Evolutionary conservation across 2,797 vertebrate genomes (phyloP), one percentile per base, ranked within the genome.

Genomic region (Petrocephalus sullivani): DNA sequence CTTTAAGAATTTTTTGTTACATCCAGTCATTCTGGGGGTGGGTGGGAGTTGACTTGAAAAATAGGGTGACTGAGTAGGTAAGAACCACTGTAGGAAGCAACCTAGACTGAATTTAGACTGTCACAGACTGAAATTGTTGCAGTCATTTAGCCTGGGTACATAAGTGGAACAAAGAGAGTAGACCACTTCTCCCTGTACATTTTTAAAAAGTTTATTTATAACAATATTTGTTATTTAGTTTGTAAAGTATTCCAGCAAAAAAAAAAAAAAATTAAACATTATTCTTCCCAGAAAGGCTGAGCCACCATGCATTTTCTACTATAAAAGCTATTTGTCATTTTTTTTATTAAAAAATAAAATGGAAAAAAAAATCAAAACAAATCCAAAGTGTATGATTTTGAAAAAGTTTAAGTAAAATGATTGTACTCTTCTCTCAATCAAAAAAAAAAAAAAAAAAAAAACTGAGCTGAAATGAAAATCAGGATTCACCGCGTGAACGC

Each of bases 251-350:
- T 96, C 95, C 95, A 95, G 95, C 93, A 96, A 95, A 96, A 92
- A 96, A 95, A 92, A 96, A 95, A 95, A 95, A 96, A 95, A 95
- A 95, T 21, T 53, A 95, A 96, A 96, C 92, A 92, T 91, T 92
- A 94, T 92, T 90, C 91, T 82, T 92, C 94, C 91, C 94, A 95
- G 95, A 96, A 92, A 37, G 92, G 94, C 94, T 93, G 94, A 95
- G 89, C 93, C 95, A 93, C 92, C 87, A 91, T 95, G 94, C 94
- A 94, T 93, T 93, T 85, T 96, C 92, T 95, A 97, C 96, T 96
- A 96, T 95, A 97, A 97, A 97, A 97, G 96, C 96, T 94, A 94
- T 95, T 96, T 96, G 95, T 95, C 95, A 92, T 95, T 95, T 95
- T 41, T 95, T 88, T 90, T 90, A 92, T 90, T 91, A 91, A 91